Evolutionary conservation across 2,797 vertebrate species (phyloP).

Genomic region (Botia kubotai): DNA sequence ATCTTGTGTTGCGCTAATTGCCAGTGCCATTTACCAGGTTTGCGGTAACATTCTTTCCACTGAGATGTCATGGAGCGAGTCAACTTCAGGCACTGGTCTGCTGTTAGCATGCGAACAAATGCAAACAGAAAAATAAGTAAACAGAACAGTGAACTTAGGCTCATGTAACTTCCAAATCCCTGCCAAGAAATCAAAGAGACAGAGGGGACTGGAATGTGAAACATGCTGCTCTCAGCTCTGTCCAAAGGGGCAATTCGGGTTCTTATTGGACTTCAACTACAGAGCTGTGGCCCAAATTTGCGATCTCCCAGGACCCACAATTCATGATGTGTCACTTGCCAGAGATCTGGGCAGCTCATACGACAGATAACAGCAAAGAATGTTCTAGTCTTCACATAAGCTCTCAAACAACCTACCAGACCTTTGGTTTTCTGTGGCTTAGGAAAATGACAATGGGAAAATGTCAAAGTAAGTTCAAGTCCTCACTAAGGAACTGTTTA

Average conservation of each 20-base stretch:
- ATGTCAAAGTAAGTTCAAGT: slow-evolving; percentile 7
- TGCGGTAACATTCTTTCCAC: slow-evolving; percentile 70
- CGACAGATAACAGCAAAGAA: slow-evolving; percentile 20
- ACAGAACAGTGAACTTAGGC: slow-evolving; percentile 58
- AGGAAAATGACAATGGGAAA: neutral
- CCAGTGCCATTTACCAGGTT: slow-evolving; percentile 42
- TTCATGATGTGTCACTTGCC: slow-evolving; percentile 34
- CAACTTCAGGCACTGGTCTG: slow-evolving; percentile 54
- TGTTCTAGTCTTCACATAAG: neutral
- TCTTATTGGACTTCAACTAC: slow-evolving; percentile 28
- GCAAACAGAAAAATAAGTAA: slow-evolving; percentile 61
- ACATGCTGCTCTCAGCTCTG: slow-evolving; percentile 41
- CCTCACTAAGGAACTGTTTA: slow-evolving; percentile 27
- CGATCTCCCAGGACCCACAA: slow-evolving; percentile 14
- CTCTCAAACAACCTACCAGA: neutral
- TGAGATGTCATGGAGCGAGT: slow-evolving; percentile 66
- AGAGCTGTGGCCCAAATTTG: slow-evolving; percentile 9
- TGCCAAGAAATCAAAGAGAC: slow-evolving; percentile 63
- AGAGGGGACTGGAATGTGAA: slow-evolving; percentile 57
- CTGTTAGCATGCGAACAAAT: slow-evolving; percentile 64
- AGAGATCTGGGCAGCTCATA: neutral
- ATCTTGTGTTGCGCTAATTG: slow-evolving; percentile 14
- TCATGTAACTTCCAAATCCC: slow-evolving; percentile 20
- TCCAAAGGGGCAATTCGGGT: slow-evolving; percentile 35
- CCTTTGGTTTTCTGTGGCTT: neutral